Evolutionary conservation across 2,888 invertebrate genomes (phyloP).

Genomic region (Ectobius pallidus): DNA sequence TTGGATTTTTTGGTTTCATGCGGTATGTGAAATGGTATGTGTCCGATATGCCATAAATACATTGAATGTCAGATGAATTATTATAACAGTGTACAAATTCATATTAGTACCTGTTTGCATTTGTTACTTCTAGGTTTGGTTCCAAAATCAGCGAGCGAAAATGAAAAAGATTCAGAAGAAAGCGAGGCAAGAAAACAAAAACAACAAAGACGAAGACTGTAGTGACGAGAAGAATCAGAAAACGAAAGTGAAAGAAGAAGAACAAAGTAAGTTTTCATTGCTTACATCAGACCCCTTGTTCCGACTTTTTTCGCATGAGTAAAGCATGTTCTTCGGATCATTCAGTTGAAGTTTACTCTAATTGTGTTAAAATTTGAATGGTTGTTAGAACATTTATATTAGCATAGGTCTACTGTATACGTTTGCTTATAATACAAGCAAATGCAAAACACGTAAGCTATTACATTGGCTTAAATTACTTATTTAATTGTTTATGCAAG

Average conservation of each 20-base stretch:
- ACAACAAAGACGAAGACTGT: slow-evolving; percentile 50
- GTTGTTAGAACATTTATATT: no score
- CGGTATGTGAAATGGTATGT: slow-evolving; percentile 15
- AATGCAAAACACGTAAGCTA: no score
- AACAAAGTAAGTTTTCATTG: slow-evolving; percentile 59
- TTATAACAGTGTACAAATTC: not conserved
- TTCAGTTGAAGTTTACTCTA: no score
- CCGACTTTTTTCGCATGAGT: no score
- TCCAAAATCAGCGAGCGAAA: slow-evolving; percentile 69
- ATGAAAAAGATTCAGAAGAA: slow-evolving; percentile 72
- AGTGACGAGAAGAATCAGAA: slow-evolving; percentile 58
- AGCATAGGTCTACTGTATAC: no score
- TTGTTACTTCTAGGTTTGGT: slow-evolving; percentile 61
- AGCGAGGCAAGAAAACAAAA: slow-evolving; percentile 60
- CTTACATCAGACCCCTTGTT: no score
- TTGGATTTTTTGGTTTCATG: slow-evolving; percentile 24
- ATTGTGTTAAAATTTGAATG: no score
- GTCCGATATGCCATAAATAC: not conserved
- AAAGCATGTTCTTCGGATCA: no score
- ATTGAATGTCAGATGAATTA: not conserved
- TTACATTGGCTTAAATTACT: no score
- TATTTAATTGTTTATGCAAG: no score
- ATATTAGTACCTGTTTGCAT: not conserved
- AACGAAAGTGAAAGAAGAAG: slow-evolving; percentile 62
- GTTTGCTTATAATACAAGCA: no score